Evolutionary conservation across 2,888 invertebrate genomes (phyloP).

Genomic region (Drosophila subsilvestris): DNA sequence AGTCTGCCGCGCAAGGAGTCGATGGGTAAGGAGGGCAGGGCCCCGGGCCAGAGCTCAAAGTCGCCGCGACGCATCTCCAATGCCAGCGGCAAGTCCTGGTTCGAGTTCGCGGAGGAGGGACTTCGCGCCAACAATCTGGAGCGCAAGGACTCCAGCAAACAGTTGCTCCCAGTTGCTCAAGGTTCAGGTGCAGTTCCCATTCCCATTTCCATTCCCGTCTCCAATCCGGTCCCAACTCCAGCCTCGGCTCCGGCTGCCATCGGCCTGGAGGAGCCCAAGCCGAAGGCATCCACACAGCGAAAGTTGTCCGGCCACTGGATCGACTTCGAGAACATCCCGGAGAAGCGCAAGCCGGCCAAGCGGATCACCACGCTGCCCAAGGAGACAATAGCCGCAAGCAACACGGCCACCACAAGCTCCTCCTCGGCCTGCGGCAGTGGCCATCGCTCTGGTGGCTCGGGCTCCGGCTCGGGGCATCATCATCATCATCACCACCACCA

Average conservation of each 20-base stretch:
- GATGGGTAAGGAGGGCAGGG: constrained; percentile 70
- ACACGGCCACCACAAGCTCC: constrained; percentile 46
- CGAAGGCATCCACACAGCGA: constrained; percentile 73
- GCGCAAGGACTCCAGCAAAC: constrained; percentile 81
- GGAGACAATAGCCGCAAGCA: constrained; percentile 66
- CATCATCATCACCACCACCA: constrained; percentile 53
- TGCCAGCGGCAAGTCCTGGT: constrained; percentile 85
- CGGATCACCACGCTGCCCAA: constrained; percentile 92
- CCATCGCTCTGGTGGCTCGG: constrained; percentile 21
- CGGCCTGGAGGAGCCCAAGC: constrained; percentile 56
- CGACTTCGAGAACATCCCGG: constrained; percentile 94
- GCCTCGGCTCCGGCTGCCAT: background rate
- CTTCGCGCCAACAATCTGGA: constrained; percentile 83
- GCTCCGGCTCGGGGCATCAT: constrained; percentile 26
- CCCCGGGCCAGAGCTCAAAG: constrained; percentile 82
- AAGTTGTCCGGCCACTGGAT: constrained; percentile 89
- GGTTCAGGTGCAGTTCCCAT: background rate
- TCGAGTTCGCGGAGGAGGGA: constrained; percentile 88
- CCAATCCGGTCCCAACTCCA: constrained; percentile 14
- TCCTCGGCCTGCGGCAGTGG: constrained; percentile 39
- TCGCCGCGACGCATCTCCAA: constrained; percentile 85
- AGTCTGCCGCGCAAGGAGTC: constrained; percentile 88
- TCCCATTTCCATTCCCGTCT: background rate
- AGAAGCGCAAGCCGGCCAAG: constrained; percentile 91
- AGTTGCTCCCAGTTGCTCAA: constrained; percentile 57